A percentile compares a stretch with the other conserved stretches of the same genome.
These are phyloP conservation scores for Watersipora subatra DNA, from an alignment of 1,140 invertebrate species.

Conservation along the genomic window DNA sequence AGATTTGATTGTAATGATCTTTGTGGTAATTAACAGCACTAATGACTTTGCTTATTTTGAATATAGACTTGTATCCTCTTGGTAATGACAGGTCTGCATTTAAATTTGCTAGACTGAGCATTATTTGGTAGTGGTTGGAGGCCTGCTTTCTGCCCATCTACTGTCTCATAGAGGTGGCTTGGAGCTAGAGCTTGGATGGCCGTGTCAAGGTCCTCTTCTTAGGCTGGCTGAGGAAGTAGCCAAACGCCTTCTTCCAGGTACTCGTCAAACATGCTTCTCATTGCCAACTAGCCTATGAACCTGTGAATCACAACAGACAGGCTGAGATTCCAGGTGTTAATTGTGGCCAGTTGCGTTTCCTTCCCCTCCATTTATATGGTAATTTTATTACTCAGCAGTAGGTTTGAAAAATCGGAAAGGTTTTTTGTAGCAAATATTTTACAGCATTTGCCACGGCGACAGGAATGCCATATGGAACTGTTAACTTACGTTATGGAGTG, in stretches of 20 bases:
- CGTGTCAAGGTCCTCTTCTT: conserved; percentile 85
- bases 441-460: conserved; percentile 48
- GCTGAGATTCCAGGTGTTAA: too few species aligned
- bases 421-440: conserved; percentile 12
- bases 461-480: conserved; percentile 98
- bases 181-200: conserved; percentile 81
- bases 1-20: too few species aligned
- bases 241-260: conserved; percentile 62
- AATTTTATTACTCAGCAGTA: too few species aligned
- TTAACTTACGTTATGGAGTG: conserved; percentile 61
- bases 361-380: too few species aligned
- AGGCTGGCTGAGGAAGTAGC: conserved; percentile 86
- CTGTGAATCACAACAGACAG: too few species aligned
- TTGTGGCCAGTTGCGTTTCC: too few species aligned
- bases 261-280: conserved; percentile 6
- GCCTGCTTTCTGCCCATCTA: conserved; percentile 87
- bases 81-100: too few species aligned
- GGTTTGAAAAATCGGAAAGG: too few species aligned
- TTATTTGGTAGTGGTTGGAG: conserved; percentile 84
- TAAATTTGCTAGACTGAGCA: too few species aligned
- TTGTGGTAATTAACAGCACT: too few species aligned
- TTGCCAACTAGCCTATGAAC: background rate
- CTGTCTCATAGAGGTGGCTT: conserved; percentile 57
- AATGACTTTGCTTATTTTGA: too few species aligned
- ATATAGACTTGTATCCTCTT: too few species aligned